Conservation (phyloP, 1,140 invertebrate species). For the Ceratina calcarata region DNA sequence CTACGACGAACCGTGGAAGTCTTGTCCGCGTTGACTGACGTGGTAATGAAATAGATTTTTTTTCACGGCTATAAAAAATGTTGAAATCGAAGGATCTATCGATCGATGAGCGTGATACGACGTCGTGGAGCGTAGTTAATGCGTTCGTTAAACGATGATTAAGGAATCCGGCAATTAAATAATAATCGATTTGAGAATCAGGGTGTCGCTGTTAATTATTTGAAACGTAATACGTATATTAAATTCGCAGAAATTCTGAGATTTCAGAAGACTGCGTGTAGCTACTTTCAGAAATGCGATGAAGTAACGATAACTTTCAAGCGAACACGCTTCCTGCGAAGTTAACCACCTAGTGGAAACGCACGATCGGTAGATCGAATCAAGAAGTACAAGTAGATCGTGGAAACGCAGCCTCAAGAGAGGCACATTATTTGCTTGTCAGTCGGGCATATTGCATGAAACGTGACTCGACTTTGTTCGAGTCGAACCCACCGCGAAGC, state of each 20-base stretch:
- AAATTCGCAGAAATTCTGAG: background rate
- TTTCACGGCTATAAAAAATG: background rate
- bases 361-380: constrained; percentile 25
- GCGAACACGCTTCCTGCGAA: constrained; percentile 6
- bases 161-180: background rate
- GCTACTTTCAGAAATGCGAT: background rate
- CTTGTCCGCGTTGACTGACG: background rate
- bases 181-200: background rate
- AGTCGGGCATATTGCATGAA: constrained; percentile 18
- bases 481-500: constrained; percentile 23
- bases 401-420: constrained; percentile 23
- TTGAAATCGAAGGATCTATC: background rate
- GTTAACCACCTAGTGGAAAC: constrained; percentile 28
- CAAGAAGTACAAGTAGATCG: constrained; percentile 37
- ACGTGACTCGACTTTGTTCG: constrained; percentile 35
- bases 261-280: background rate
- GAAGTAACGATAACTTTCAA: background rate
- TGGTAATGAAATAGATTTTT: background rate
- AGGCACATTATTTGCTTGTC: constrained; percentile 45
- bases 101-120: background rate
- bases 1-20: too few species aligned
- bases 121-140: background rate
- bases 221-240: background rate
- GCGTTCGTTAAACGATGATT: background rate
- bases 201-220: background rate